Evolutionary conservation across 30 jellyfish, hydroid and myxozoan genomes (phyloP).

Genomic region (Aurelia sp.): DNA sequence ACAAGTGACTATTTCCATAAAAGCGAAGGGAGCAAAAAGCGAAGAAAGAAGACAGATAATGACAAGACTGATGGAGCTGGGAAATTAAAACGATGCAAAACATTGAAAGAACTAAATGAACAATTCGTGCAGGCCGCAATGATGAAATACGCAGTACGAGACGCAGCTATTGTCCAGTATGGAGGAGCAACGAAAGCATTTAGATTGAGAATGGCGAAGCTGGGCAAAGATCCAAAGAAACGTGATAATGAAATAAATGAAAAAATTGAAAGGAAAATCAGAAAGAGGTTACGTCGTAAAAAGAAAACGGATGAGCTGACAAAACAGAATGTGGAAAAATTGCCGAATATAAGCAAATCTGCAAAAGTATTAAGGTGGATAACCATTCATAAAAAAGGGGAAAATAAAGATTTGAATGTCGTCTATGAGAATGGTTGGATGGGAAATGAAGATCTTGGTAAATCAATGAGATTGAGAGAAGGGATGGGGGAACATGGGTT

Average conservation of each 20-base stretch:
- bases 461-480: constrained; percentile 4
- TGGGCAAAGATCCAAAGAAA: constrained; percentile 59
- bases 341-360: constrained; percentile 61
- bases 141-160: constrained; percentile 48
- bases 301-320: constrained; percentile 37
- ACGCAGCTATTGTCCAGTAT: constrained; percentile 33
- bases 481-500: neutral
- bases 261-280: constrained; percentile 39
- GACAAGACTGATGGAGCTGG: neutral
- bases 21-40: neutral
- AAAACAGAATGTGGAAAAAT: constrained; percentile 29
- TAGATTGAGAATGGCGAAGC: constrained; percentile 63
- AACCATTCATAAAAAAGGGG: constrained; percentile 9
- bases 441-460: constrained; percentile 1
- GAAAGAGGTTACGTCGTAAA: constrained; percentile 15
- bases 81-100: neutral
- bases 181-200: constrained; percentile 76
- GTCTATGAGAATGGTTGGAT: constrained; percentile 62
- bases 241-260: constrained; percentile 25
- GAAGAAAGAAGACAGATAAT: neutral
- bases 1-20: neutral
- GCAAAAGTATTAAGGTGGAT: constrained; percentile 60
- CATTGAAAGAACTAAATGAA: constrained; percentile 46
- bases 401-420: neutral
- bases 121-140: constrained; percentile 30